Evolutionary conservation across 1,140 invertebrate genomes (phyloP).

Genomic region (Penaeus indicus): DNA sequence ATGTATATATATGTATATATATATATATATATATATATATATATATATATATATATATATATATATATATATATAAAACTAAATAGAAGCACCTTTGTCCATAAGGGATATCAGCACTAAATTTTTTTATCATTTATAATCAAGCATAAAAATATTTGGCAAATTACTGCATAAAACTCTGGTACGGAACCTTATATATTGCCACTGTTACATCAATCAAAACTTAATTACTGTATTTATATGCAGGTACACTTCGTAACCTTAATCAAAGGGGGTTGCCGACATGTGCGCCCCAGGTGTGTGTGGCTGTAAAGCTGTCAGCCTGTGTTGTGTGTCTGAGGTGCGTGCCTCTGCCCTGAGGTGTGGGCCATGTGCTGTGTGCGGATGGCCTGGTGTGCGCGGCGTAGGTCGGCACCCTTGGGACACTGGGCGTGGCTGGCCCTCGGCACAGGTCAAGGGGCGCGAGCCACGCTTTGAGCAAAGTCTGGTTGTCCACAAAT

Average conservation of each 20-base stretch:
- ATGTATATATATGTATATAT: neutral
- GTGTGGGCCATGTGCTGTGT: slow-evolving; percentile 26
- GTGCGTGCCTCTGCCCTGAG: slow-evolving; percentile 32
- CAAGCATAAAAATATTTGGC: slow-evolving; percentile 60
- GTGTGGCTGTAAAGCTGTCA: slow-evolving; percentile 17
- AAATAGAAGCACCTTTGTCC: slow-evolving; percentile 61
- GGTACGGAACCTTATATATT: slow-evolving; percentile 63
- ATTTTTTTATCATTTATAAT: slow-evolving; percentile 42
- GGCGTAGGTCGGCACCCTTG: slow-evolving; percentile 47
- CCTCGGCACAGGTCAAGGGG: slow-evolving; percentile 28
- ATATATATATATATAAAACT: slow-evolving; percentile 42
- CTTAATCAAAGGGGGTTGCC: slow-evolving; percentile 52
- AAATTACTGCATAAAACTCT: slow-evolving; percentile 59
- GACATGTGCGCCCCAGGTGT: slow-evolving; percentile 14
- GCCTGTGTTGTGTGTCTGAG: slow-evolving; percentile 19
- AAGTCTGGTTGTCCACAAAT: slow-evolving; percentile 60
- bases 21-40: neutral
- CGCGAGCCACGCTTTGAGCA: slow-evolving; percentile 56
- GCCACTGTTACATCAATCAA: slow-evolving; percentile 62
- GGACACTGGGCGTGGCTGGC: slow-evolving; percentile 52
- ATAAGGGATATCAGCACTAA: slow-evolving; percentile 42
- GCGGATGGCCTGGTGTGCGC: slow-evolving; percentile 10
- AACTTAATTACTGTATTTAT: slow-evolving; percentile 60
- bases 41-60: no score
- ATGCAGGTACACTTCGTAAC: slow-evolving; percentile 61